phyloP scores from a whole-genome alignment of 2,113 vertebrate genomes.

The Cololabis saira region DNA sequence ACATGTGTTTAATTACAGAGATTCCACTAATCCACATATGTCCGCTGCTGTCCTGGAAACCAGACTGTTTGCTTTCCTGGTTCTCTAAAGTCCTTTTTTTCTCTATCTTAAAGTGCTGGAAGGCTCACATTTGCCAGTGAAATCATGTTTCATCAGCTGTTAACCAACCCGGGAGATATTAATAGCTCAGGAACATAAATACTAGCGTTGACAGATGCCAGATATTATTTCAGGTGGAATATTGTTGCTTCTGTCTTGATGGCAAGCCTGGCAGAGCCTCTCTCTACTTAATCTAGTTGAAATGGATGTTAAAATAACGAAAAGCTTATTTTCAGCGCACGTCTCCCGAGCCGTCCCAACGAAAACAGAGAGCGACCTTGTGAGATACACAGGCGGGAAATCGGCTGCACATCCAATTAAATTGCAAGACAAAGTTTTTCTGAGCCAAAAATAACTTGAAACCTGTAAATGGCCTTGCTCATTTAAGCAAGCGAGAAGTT shows the following conservation, averaged over 20 bases:
- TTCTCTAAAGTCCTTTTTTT: constrained; percentile 28
- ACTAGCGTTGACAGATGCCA: constrained; percentile 24
- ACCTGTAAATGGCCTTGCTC: constrained; percentile 10
- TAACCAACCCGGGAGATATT: constrained; percentile 56
- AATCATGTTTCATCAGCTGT: constrained; percentile 58
- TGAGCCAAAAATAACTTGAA: constrained; percentile 29
- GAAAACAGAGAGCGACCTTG: constrained; percentile 37
- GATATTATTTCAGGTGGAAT: neutral
- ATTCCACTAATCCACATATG: constrained; percentile 37
- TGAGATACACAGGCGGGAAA: constrained; percentile 23
- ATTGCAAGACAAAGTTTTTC: constrained; percentile 14
- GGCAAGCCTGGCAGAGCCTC: constrained; percentile 5
- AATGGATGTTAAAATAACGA: neutral
- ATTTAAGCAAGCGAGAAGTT: constrained; percentile 11
- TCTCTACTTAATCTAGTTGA: constrained; percentile 7
- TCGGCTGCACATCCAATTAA: constrained; percentile 43
- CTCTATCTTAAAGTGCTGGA: constrained; percentile 14
- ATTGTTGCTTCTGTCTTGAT: constrained; percentile 15
- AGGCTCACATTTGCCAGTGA: constrained; percentile 38
- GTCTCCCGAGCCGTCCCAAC: constrained; percentile 1
- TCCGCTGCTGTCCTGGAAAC: constrained; percentile 13
- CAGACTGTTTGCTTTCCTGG: constrained; percentile 33
- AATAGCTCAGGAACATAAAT: constrained; percentile 31
- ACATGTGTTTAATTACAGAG: constrained; percentile 29
- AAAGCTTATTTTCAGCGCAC: constrained; percentile 22